phyloP scores from a whole-genome alignment of 2,113 vertebrate genomes.

The Brachypteracias leptosomus region DNA sequence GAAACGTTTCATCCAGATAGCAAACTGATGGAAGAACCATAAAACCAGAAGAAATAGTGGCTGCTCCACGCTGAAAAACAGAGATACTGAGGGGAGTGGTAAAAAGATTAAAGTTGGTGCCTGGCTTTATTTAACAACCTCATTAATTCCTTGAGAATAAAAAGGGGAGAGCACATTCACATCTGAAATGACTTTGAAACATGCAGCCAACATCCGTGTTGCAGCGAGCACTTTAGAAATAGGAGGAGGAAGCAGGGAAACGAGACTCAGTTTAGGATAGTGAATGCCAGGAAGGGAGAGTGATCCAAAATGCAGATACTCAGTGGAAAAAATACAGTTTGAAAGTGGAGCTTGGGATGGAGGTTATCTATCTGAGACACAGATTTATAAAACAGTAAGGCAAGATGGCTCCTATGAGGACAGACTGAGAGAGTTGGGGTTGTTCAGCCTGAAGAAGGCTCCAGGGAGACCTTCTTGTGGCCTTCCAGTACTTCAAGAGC shows the following conservation, averaged over 20 bases:
- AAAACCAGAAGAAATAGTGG: background rate
- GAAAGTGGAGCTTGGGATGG: background rate
- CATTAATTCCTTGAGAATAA: conserved; percentile 23
- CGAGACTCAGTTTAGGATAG: background rate
- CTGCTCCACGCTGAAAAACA: background rate
- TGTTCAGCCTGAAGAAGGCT: background rate
- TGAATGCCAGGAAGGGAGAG: background rate
- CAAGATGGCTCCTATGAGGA: background rate
- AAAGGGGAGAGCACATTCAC: background rate
- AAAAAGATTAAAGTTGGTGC: conserved; percentile 5
- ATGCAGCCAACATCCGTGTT: background rate
- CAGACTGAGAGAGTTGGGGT: background rate
- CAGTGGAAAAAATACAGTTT: background rate
- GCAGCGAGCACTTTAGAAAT: background rate
- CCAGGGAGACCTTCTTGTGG: background rate
- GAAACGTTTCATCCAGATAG: background rate
- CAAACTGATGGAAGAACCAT: background rate
- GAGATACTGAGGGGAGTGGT: background rate
- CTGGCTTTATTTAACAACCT: conserved; percentile 26
- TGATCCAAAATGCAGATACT: conserved; percentile 44
- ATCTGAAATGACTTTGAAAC: conserved; percentile 5
- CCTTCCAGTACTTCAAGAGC: background rate
- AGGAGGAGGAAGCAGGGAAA: conserved; percentile 3
- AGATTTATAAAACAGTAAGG: background rate
- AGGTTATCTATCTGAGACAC: background rate